Evolutionary conservation across 92 coral and sea anemone species (phyloP), one percentile per base, ranked within the genome.

Genomic region (Zoanthus gigantus): DNA sequence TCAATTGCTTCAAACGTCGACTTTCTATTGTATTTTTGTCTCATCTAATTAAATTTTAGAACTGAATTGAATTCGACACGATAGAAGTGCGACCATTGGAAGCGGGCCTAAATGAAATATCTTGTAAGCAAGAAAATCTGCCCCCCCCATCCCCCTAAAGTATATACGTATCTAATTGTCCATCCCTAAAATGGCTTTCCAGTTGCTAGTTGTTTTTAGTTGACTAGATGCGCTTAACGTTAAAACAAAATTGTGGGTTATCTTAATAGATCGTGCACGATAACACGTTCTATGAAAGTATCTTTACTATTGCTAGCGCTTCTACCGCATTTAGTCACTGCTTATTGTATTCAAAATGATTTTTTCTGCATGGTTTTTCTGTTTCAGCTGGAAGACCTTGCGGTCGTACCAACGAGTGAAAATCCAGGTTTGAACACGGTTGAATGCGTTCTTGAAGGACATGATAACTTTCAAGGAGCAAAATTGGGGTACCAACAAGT

Each of bases 351-450:
- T 53, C 15, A 58, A 14, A 5, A 2, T 58, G n/a, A 14, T 58
- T 58, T 6, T 18, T 17, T 63, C 28, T 7, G 30, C 12, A 11
- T 2, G 54, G 9, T 0, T 50, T 7, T 63, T 50, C 67, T 60
- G 73, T 28, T 30, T 47, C 76, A 88, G 91, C 91, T 88, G 48
- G 88, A 88, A 85, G 91, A 88, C 44, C 76, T 88, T 18, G 91
- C 88, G 6, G 63, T 65, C 11, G 44, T 50, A 37, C 91, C 83
- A 61, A 12, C 45, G 0, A 28, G 9, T 9, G 16, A 74, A 30
- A 71, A 88, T 32, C 91, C 91, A 6, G 60, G 87, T 6, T 47
- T 88, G 50, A 88, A 88, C 82, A 74, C 58, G 44, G 91, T 83
- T 0, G 91, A 88, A 17, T 88, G 91, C 16, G 88, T 88, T 46